Evolutionary conservation across 2,797 vertebrate species (phyloP), one percentile per base, ranked within the genome.

Genomic region (Enteromius viviparus): DNA sequence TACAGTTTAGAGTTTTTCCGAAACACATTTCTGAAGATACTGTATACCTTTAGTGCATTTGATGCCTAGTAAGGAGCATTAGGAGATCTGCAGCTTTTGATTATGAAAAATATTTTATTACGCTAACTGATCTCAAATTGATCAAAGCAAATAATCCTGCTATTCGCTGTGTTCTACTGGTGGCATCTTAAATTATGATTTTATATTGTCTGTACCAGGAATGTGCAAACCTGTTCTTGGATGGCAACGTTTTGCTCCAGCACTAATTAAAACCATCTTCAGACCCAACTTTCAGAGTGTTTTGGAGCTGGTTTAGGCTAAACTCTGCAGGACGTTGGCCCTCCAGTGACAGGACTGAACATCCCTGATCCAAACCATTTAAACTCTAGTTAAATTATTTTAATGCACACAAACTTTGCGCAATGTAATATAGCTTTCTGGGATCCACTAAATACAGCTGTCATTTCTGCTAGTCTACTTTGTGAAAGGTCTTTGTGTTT

Each of bases 401-500:
- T 7, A 64, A 17, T 32, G 26, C 12, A 32, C 26, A 32, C 60
- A 64, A 32, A 2, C 26, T 29, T 55, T 26, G 5, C 4, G 0
- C 29, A 32, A 7, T 64, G 60, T 64, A 32, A 17, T 32, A 17
- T 26, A 64, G 2, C 26, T 32, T 64, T 32, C 26, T 64, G 26
- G 60, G 14, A 64, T 82, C 37, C 76, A 29, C 55, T 64, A 8
- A 37, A 58, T 81, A 76, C 74, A 78, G 3, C 9, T 37, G 29
- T 53, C 42, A 14, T 80, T 76, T 40, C 72, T 53, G 51, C 65
- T 49, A 11, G 23, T 51, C 40, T 69, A 47, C 58, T 80, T 65
- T 77, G 76, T 66, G 77, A 75, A 70, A 62, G 68, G 60, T 19
- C 29, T 45, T 66, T 74, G 62, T 77, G 79, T 85, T 86, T 87